Evolutionary conservation across 2,797 vertebrate genomes (phyloP).

Genomic region (Bucorvus abyssinicus): DNA sequence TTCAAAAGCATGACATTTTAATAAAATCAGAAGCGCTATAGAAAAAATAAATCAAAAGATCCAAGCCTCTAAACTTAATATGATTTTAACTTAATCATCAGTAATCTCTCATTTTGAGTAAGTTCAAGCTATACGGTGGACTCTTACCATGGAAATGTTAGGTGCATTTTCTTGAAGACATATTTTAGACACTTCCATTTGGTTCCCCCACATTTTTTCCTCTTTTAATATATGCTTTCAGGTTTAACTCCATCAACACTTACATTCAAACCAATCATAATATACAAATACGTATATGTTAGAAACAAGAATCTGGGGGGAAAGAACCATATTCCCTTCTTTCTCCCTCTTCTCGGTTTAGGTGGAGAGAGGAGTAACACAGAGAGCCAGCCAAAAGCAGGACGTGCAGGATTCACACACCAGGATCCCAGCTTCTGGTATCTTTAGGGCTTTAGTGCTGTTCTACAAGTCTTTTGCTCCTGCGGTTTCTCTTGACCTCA

Average conservation of each 20-base stretch:
- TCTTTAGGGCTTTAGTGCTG: background rate
- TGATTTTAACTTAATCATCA: background rate
- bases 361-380: background rate
- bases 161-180: background rate
- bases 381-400: background rate
- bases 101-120: background rate
- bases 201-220: background rate
- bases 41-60: background rate
- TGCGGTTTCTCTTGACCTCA: background rate
- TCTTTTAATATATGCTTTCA: background rate
- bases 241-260: background rate
- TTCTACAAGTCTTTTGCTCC: background rate
- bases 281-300: accelerated
- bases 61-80: background rate
- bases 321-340: background rate
- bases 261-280: background rate
- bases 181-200: background rate
- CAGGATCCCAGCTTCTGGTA: background rate
- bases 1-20: constrained; percentile 50
- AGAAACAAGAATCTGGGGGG: background rate
- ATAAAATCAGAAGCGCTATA: constrained; percentile 17
- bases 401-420: background rate
- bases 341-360: background rate
- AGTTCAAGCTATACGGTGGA: background rate
- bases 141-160: background rate